These are phyloP conservation scores for Petrocephalus schoutedeni DNA, from an alignment of 2,797 vertebrate genomes.

Conservation along the genomic window DNA sequence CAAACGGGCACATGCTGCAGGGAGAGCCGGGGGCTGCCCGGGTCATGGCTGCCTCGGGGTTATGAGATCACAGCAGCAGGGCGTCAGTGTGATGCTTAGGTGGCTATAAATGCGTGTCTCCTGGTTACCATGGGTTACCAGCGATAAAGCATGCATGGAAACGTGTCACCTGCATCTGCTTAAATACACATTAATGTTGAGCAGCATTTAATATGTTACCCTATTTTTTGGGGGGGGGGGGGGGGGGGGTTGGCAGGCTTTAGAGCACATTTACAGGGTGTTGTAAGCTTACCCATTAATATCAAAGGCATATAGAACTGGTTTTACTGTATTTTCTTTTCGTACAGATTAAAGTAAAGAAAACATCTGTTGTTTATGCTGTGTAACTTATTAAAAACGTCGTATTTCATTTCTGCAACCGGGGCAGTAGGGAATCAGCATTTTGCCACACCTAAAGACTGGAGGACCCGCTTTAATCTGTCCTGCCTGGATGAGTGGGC, in stretches of 20 bases:
- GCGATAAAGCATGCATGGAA: background rate
- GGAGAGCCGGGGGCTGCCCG: too few species aligned
- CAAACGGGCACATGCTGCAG: background rate
- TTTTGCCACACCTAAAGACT: background rate
- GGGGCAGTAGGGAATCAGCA: background rate
- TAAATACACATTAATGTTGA: background rate
- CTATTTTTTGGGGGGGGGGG: background rate
- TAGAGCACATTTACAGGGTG: background rate
- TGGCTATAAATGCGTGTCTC: background rate
- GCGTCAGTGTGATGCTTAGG: background rate
- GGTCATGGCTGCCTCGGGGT: background rate
- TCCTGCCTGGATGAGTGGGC: background rate
- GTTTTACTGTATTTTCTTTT: background rate
- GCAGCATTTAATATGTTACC: background rate
- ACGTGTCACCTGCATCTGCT: background rate
- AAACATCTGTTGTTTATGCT: background rate
- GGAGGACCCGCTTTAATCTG: background rate
- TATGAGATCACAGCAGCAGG: background rate
- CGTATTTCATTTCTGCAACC: background rate
- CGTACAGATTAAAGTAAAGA: background rate
- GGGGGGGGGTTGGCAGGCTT: background rate
- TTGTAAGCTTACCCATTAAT: background rate
- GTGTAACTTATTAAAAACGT: background rate
- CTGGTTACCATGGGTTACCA: background rate
- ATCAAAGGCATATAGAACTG: background rate